Evolutionary conservation across 2,113 vertebrate genomes (phyloP).

Genomic region (Plotosus lineatus): DNA sequence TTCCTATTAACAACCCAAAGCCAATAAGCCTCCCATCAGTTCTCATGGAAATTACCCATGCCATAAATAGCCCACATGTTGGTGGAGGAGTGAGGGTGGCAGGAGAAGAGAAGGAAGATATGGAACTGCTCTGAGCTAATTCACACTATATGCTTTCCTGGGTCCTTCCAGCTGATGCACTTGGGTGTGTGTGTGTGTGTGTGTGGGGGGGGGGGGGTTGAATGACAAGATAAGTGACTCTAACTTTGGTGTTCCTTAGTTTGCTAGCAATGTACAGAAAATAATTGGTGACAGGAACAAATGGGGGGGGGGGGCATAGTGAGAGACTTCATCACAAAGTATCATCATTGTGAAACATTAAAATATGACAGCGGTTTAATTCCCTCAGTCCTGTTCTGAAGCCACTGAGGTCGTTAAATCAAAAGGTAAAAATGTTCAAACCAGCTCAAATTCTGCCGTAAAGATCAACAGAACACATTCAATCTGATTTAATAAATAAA

Average conservation of each 20-base stretch:
- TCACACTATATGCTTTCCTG: slow-evolving; percentile 12
- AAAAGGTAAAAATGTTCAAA: not conserved
- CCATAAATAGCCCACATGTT: slow-evolving; percentile 57
- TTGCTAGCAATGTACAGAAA: not conserved
- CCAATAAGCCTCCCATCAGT: slow-evolving; percentile 60
- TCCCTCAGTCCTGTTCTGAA: not conserved
- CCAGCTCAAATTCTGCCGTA: not conserved
- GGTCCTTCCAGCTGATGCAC: slow-evolving; percentile 14
- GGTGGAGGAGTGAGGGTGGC: slow-evolving; percentile 10
- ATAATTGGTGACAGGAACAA: not conserved
- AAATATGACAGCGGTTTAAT: not conserved
- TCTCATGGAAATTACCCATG: slow-evolving; percentile 60
- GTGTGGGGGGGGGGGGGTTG: too few species aligned
- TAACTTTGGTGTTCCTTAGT: slow-evolving; percentile 23
- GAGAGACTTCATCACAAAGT: slow-evolving; percentile 18
- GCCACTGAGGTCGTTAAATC: not conserved
- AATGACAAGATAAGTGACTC: slow-evolving; percentile 1
- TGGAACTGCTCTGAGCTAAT: slow-evolving; percentile 26
- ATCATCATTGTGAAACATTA: not conserved
- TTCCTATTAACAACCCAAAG: slow-evolving; percentile 53
- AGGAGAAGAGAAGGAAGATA: slow-evolving; percentile 24
- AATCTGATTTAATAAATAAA: not conserved
- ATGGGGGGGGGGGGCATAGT: not conserved
- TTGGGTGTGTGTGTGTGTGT: too few species aligned
- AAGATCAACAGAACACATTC: not conserved